Conservation (phyloP, 2,113 vertebrate species). For the Melanotaenia duboulayi region DNA sequence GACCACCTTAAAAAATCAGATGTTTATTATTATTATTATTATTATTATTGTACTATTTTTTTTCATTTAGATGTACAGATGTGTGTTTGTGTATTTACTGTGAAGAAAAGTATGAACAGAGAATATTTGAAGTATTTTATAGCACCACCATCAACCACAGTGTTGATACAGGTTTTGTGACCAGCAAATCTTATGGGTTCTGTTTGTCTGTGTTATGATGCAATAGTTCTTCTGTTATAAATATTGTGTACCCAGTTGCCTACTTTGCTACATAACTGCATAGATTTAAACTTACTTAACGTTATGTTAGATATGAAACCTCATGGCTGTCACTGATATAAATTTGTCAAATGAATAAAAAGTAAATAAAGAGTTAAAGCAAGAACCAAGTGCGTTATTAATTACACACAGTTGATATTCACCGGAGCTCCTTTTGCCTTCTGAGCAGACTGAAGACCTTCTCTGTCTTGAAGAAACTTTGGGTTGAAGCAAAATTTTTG, state of each 20-base stretch:
- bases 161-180: conserved; percentile 23
- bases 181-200: conserved; percentile 30
- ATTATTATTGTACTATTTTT: neutral
- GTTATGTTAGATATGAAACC: conserved; percentile 40
- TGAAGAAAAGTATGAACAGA: conserved; percentile 16
- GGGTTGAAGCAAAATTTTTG: neutral
- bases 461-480: neutral
- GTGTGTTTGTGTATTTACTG: conserved; percentile 19
- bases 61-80: conserved; percentile 30
- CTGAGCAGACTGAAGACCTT: neutral
- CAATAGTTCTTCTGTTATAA: conserved; percentile 31
- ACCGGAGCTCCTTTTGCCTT: neutral
- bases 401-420: conserved; percentile 5
- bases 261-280: conserved; percentile 41
- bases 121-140: neutral
- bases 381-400: neutral
- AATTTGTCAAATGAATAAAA: neutral
- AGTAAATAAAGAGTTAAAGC: conserved; percentile 30
- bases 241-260: conserved; percentile 31
- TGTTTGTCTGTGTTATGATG: conserved; percentile 26
- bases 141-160: neutral
- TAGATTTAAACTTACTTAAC: conserved; percentile 46
- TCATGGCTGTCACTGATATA: conserved; percentile 36
- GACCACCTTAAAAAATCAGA: conserved; percentile 7
- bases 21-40: neutral